Percentiles rank a stretch among this genome's conserved stretches.
Evolutionary conservation across 2,888 invertebrate species (phyloP).

Genomic region (Smittia sp.): DNA sequence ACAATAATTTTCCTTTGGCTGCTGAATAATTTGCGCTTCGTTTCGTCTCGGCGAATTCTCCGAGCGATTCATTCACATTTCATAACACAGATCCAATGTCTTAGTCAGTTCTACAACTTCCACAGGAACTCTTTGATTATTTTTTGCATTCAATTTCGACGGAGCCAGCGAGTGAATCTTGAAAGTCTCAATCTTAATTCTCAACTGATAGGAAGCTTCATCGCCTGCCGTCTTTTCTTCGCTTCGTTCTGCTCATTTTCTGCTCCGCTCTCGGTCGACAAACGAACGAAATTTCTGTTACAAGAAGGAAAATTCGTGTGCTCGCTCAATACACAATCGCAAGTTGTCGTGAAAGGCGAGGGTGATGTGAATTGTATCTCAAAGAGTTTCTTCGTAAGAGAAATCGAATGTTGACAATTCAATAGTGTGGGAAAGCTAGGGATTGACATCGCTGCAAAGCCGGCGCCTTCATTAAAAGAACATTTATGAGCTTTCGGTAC

Average conservation of each 20-base stretch:
- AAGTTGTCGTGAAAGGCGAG: neutral
- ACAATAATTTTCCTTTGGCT: neutral
- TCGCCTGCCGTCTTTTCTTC: neutral
- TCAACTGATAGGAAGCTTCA: conserved; percentile 35
- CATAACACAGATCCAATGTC: neutral
- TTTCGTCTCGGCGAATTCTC: neutral
- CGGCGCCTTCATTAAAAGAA: no score
- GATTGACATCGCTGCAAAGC: no score
- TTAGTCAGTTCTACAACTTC: conserved; percentile 23
- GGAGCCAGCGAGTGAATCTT: conserved; percentile 9
- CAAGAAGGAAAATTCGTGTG: no score
- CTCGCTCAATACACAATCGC: neutral
- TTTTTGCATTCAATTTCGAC: conserved; percentile 28
- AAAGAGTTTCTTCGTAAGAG: no score
- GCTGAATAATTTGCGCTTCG: neutral
- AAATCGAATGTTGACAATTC: no score
- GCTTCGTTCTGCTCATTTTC: neutral
- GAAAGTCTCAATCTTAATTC: neutral
- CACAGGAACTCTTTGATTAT: conserved; percentile 35
- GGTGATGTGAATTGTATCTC: no score
- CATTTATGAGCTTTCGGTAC: no score
- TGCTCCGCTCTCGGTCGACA: neutral
- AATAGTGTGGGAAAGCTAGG: no score
- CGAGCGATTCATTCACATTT: neutral
- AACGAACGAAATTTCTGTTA: neutral